These are phyloP conservation scores for Chrysina gloriosa DNA, from an alignment of 2,888 invertebrate species.

Conservation along the genomic window DNA sequence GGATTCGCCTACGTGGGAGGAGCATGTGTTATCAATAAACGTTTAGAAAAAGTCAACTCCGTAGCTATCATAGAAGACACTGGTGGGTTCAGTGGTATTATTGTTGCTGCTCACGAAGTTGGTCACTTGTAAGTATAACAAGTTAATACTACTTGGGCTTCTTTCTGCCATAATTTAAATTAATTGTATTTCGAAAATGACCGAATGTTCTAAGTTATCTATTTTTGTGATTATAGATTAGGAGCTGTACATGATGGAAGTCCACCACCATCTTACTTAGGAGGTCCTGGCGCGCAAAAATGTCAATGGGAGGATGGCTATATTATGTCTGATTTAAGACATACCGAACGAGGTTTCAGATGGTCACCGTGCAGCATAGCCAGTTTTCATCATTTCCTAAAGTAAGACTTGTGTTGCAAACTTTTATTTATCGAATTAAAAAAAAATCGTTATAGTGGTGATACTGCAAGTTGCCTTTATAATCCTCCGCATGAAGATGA, in stretches of 20 bases:
- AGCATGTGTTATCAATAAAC: constrained; percentile 94
- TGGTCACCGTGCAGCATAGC: constrained; percentile 95
- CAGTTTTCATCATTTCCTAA: constrained; percentile 94
- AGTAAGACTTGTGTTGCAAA: constrained; percentile 72
- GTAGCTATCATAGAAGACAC: constrained; percentile 97
- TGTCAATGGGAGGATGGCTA: constrained; percentile 97
- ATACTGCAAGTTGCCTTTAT: constrained; percentile 92
- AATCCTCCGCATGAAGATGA: constrained; percentile 95
- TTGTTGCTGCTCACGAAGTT: constrained; percentile 96
- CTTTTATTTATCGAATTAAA: constrained; percentile 31
- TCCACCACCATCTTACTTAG: constrained; percentile 92
- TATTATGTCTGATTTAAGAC: constrained; percentile 94
- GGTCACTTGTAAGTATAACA: constrained; percentile 96
- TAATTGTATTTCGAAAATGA: no score
- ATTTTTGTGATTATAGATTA: constrained; percentile 76
- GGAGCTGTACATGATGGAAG: constrained; percentile 97
- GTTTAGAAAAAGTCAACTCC: constrained; percentile 94
- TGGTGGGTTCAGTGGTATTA: constrained; percentile 95
- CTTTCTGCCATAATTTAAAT: no score
- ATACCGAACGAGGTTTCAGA: constrained; percentile 93
- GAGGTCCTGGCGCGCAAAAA: constrained; percentile 93
- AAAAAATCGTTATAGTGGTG: constrained; percentile 76
- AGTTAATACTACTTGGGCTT: no score
- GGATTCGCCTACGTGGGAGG: constrained; percentile 97
- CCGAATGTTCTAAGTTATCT: no score